Evolutionary conservation across 1,140 invertebrate species (phyloP).

Genomic region (Hirudo medicinalis): DNA sequence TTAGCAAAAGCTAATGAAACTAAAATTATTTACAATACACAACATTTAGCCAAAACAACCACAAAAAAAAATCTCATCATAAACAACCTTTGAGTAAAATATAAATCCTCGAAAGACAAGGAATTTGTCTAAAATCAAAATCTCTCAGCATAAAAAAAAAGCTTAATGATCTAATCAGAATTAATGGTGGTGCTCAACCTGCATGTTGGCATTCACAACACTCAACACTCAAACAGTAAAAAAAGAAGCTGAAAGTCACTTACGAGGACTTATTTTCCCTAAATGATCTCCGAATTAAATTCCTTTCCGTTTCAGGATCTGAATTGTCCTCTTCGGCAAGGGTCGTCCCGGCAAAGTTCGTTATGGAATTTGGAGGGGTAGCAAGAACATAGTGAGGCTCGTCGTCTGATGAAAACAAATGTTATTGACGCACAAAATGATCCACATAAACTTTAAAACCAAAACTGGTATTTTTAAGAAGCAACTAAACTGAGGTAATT

Average conservation of each 20-base stretch:
- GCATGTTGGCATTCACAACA: background rate
- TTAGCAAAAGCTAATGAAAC: too few species aligned
- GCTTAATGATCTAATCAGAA: background rate
- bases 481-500: too few species aligned
- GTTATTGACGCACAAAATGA: background rate
- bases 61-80: too few species aligned
- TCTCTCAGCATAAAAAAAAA: background rate
- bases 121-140: too few species aligned
- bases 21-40: too few species aligned
- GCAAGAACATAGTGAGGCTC: background rate
- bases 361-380: background rate
- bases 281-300: background rate
- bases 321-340: background rate
- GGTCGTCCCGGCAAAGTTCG: slow-evolving; percentile 1
- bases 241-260: background rate
- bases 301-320: background rate
- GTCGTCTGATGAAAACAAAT: background rate
- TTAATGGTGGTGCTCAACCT: background rate
- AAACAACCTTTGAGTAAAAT: too few species aligned
- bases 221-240: background rate
- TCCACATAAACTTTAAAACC: too few species aligned
- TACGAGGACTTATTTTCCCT: background rate
- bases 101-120: too few species aligned
- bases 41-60: too few species aligned
- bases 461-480: too few species aligned